Conservation (phyloP, 2,888 invertebrate genomes). For the Andrena praecox region DNA sequence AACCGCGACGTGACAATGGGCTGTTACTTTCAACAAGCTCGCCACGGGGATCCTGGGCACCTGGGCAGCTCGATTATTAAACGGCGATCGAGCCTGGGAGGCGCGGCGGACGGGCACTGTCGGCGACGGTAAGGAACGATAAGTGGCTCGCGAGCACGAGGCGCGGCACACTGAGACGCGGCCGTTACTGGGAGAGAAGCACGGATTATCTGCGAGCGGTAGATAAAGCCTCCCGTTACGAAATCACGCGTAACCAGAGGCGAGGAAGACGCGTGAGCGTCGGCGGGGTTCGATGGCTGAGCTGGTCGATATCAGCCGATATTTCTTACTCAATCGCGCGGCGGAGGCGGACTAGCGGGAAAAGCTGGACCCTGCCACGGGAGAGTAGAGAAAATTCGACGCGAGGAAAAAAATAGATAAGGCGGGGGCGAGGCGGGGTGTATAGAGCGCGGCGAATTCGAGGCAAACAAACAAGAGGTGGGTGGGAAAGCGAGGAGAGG, state of each 20-base stretch:
- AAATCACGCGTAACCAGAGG: slow-evolving; percentile 19
- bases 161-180: slow-evolving; percentile 6
- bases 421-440: too few relatives aligned
- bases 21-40: neutral
- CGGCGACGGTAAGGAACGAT: neutral
- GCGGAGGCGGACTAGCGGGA: neutral
- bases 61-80: neutral
- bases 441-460: neutral
- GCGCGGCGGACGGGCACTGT: neutral
- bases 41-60: neutral
- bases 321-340: neutral
- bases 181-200: neutral
- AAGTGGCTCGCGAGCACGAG: neutral
- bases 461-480: neutral
- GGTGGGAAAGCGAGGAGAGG: neutral
- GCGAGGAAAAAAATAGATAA: neutral
- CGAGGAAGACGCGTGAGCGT: neutral
- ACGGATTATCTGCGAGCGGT: slow-evolving; percentile 33
- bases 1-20: neutral
- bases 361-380: neutral
- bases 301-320: neutral
- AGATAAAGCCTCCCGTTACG: slow-evolving; percentile 45
- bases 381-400: neutral
- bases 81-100: neutral
- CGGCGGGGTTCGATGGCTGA: slow-evolving; percentile 17